phyloP scores from a whole-genome alignment of 2,797 vertebrate genomes.

The Crenichthys baileyi region DNA sequence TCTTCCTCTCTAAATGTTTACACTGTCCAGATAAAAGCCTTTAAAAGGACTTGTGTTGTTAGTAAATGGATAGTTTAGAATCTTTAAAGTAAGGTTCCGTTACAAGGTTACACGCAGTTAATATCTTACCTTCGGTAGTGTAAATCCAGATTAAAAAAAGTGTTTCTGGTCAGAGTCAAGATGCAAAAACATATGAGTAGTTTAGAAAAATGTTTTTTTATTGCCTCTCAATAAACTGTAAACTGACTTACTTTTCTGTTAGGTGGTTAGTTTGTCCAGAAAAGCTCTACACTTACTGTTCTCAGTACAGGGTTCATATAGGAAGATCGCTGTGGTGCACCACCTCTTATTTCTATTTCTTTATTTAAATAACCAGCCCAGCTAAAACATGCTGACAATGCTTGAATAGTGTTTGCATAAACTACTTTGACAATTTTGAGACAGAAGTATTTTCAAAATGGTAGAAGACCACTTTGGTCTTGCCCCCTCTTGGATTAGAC shows the following conservation, averaged over 20 bases:
- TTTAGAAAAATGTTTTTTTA: neutral
- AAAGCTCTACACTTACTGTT: neutral
- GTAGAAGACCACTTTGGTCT: neutral
- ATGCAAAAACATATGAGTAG: neutral
- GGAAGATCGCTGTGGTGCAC: neutral
- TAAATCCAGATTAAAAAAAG: neutral
- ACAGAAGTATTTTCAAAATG: neutral
- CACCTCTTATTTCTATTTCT: neutral
- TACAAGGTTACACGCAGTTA: neutral
- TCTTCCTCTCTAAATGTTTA: slow-evolving; percentile 20
- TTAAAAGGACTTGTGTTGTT: slow-evolving; percentile 24
- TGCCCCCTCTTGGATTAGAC: neutral
- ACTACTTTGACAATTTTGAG: neutral
- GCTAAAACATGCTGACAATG: neutral
- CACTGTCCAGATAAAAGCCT: slow-evolving; percentile 58
- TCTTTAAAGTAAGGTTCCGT: neutral
- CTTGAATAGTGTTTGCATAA: neutral
- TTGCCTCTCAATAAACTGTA: neutral
- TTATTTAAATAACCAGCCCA: neutral
- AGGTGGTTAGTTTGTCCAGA: neutral
- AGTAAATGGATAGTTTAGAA: neutral
- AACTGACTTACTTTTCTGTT: neutral
- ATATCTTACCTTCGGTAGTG: neutral
- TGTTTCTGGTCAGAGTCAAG: neutral
- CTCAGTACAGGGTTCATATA: neutral